Base-by-base conservation (phyloP, 2,797 vertebrate genomes). In the Helarctos malayanus region DNA sequence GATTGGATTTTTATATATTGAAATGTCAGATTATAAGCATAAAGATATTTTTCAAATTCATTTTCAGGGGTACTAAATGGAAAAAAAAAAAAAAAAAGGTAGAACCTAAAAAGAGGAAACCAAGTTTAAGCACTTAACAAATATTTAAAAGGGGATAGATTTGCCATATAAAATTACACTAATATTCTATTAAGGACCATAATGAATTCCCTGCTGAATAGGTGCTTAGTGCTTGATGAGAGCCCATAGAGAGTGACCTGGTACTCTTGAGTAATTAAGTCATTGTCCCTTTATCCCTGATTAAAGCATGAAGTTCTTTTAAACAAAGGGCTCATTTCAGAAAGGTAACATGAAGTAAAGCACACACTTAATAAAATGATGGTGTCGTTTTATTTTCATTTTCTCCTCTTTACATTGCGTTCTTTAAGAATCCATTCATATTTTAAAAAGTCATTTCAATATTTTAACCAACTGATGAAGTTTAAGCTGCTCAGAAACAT, bases 111-210 rank as follows among this genome's bases (percentile, higher is more conserved):
- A 84, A 96, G 96, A 94, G 29, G 4, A 97, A 96, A 94, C 65
- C 93, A 84, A 95, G 86, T 75, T 96, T 95, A 97, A 96, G 65
- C 61, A 95, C 65, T 97, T 97, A 91, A 98, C 92, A 98, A 97
- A 97, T 96, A 97, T 95, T 97, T 80, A 95, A 98, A 97, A 87
- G 80, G 85, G 41, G 63, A 75, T 80, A 27, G 94, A 25, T 71
- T 45, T 80, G 69, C 59, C 76, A 19, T 84, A 69, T 83, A 80
- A 92, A 92, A 97, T 94, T 95, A 7, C 38, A 93, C 86, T 78
- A 97, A 56, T 95, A 96, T 94, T 96, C 45, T 95, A 80, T 96
- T 96, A 95, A 96, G 41, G 27, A 95, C 45, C 9, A 1, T 0
- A 81, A 5, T 96, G 25, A 94, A 94, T 92, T 86, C 81, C 35